Evolutionary conservation across 2,888 invertebrate species (phyloP), one percentile per base, ranked within the genome.

Genomic region (Drosophila atripex): DNA sequence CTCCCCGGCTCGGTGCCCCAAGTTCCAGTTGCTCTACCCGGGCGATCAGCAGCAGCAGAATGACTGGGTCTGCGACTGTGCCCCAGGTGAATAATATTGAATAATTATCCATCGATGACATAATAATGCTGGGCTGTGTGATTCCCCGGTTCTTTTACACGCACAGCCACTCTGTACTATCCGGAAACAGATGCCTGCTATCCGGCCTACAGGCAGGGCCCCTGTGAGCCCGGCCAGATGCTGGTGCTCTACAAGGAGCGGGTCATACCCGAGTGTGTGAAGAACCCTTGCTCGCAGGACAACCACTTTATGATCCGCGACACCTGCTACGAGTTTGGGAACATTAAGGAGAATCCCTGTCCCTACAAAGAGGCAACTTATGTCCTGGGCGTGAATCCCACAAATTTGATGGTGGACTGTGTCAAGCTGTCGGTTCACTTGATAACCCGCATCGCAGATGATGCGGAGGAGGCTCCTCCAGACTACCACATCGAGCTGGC

Each of bases 1-100:
- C 72, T 90, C 93, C 25, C 94, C 94, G 1, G 92, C 93, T 0
- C 91, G 91, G 78, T 96, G 95, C 84, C 93, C 93, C 1, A 91
- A 92, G 43, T 94, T 94, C 86, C 94, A 95, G 91, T 88, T 94
- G 0, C 92, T 93, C 7, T 95, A 95, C 88, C 95, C 95, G 0
- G 95, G 95, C 1, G 93, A 94, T 76, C 93, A 94, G 75, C 92
- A 91, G 51, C 93, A 93, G 75, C 92, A 91, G 51, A 93, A 93
- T 68, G 94, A 94, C 74, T 95, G 94, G 94, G 93, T 95, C 54
- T 93, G 93, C 65, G 93, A 93, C 66, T 93, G 93, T 75, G 91
- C 87, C 65, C 89, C 91, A 50, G 89, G 91, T 90, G 70, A 59
- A 50, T 46, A 53, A 16, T 30, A 12, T 43, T 46, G 41, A 50